Evolutionary conservation across 1,140 invertebrate species (phyloP), one percentile per base, ranked within the genome.

Genomic region (Ceratoteleas bidentatus): DNA sequence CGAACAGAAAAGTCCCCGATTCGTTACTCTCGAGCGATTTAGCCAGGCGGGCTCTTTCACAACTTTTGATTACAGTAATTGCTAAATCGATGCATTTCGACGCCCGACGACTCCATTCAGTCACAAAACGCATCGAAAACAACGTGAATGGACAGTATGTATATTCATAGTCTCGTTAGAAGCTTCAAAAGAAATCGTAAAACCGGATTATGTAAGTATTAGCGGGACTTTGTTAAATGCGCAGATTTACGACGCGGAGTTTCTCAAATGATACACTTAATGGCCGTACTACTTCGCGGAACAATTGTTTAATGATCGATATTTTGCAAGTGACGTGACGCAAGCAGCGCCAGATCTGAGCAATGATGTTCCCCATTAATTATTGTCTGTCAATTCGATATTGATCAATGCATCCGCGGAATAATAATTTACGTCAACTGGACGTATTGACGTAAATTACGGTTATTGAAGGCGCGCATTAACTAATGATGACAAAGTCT

Each of bases 1-100:
- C 62, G 53, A 73, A 52, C 14, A 32, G 33, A 58, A 60, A 66
- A 15, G 14, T 57, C 53, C 11, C 40, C 14, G 13, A 64, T 15
- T 76, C 52, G 32, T 62, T 53, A 60, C 58, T 64, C 38, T 13
- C 57, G 56, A 68, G 10, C 58, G 9, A 69, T 70, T 77, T 69
- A 62, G 33, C 8, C 33, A 64, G 33, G 45, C 70, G 40, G 47
- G 6, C 38, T 52, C 58, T 74, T 74, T 58, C 58, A 34, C 58
- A 64, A 77, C 43, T 77, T 64, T 64, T 62, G 62, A 70, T 70
- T 77, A 45, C 43, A 11, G 60, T 77, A 77, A 77, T 77, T 77
- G 65, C 13, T 49, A 50, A 62, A 61, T 64, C 74, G 52, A 61
- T 69, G 58, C 15, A 50, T 68, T 68, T 76, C 56, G 38, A 32